Evolutionary conservation across 2,113 vertebrate species (phyloP).

Genomic region (Halichoerus grypus): DNA sequence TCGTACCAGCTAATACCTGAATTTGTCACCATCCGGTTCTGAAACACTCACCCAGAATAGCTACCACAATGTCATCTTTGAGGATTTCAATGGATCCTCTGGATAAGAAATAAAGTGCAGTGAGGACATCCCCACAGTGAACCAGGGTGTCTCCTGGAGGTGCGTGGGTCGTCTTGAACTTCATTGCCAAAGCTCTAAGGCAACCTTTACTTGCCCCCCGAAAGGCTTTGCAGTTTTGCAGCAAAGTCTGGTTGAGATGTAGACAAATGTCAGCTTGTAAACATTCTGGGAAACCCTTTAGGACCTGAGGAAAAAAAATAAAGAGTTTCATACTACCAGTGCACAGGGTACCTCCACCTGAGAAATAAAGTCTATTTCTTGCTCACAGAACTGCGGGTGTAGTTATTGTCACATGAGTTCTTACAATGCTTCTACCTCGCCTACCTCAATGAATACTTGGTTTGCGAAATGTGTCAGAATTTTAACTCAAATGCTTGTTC

Average conservation of each 20-base stretch:
- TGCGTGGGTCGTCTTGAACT: slow-evolving; percentile 97
- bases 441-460: slow-evolving; percentile 57
- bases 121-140: slow-evolving; percentile 96
- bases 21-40: neutral
- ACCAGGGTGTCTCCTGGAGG: slow-evolving; percentile 98
- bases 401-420: neutral
- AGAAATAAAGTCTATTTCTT: slow-evolving; percentile 67
- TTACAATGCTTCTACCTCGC: slow-evolving; percentile 13
- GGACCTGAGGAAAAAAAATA: slow-evolving; percentile 90
- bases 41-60: slow-evolving; percentile 95
- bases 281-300: slow-evolving; percentile 99
- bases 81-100: slow-evolving; percentile 99
- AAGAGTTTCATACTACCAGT: slow-evolving; percentile 80
- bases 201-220: slow-evolving; percentile 97
- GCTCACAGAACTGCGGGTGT: slow-evolving; percentile 51
- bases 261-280: slow-evolving; percentile 99
- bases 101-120: slow-evolving; percentile 97
- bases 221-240: slow-evolving; percentile 97
- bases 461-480: slow-evolving; percentile 69
- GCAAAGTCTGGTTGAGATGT: slow-evolving; percentile 96
- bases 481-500: slow-evolving; percentile 60
- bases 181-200: slow-evolving; percentile 97
- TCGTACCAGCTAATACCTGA: neutral
- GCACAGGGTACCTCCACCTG: slow-evolving; percentile 27
- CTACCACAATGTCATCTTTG: slow-evolving; percentile 98